These are phyloP conservation scores for Phyllotis vaccarum DNA, from an alignment of 2,797 vertebrate genomes.

Conservation along the genomic window DNA sequence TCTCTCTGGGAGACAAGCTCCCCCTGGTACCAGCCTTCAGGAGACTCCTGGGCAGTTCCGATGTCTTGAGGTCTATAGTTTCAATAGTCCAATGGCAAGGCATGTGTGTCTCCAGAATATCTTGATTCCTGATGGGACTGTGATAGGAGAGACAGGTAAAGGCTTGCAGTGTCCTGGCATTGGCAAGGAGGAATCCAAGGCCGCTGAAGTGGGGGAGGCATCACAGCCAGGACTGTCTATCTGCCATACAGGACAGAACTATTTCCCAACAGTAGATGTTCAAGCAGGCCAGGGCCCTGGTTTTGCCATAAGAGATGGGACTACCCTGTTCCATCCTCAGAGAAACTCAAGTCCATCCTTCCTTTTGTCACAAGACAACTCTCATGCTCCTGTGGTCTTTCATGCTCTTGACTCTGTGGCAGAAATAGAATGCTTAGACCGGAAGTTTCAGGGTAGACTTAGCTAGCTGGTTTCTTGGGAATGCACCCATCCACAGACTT, in stretches of 20 bases:
- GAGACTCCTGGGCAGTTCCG: neutral
- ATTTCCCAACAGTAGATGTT: neutral
- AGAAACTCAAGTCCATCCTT: no score
- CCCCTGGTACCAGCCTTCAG: neutral
- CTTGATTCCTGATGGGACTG: neutral
- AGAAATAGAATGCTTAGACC: rapidly evolving
- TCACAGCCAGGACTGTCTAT: neutral
- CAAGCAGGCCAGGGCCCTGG: rapidly evolving
- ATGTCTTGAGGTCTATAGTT: neutral
- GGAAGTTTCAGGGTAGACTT: rapidly evolving
- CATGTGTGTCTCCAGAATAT: neutral
- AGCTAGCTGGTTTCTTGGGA: neutral
- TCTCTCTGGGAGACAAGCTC: neutral
- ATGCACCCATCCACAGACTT: neutral
- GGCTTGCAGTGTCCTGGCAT: no score
- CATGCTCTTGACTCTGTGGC: neutral
- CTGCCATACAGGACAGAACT: no score
- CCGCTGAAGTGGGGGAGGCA: neutral
- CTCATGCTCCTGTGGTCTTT: neutral
- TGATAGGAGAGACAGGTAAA: neutral
- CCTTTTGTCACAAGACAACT: neutral
- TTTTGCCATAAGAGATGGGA: neutral
- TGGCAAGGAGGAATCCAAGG: neutral
- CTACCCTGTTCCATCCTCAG: rapidly evolving
- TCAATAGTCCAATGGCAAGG: no score